These are phyloP conservation scores for Pedionomus torquatus DNA, from an alignment of 2,113 vertebrate genomes.

Conservation along the genomic window DNA sequence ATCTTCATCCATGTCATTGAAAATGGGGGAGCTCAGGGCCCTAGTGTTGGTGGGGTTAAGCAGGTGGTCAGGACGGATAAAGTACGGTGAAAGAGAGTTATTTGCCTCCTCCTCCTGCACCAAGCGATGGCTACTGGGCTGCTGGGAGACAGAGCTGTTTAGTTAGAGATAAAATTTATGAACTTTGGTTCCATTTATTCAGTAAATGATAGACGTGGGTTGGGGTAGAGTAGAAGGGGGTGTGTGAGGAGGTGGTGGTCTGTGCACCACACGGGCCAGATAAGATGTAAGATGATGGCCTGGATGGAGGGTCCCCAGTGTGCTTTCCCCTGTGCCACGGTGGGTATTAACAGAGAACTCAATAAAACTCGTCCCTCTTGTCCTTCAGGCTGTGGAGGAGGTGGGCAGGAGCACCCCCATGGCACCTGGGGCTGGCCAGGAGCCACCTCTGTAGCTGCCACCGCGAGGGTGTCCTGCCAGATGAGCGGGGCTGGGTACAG, in stretches of 20 bases:
- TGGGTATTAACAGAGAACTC: fast-evolving
- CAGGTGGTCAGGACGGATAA: background rate
- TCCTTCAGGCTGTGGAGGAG: background rate
- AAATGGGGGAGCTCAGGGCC: background rate
- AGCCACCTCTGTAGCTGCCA: fast-evolving
- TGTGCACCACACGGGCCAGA: background rate
- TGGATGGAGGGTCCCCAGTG: background rate
- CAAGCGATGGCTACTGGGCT: fast-evolving
- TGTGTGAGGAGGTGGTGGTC: too few species aligned
- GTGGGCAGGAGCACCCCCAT: fast-evolving
- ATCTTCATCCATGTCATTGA: background rate
- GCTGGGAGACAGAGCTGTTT: background rate
- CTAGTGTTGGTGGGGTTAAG: background rate
- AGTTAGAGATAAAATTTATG: background rate
- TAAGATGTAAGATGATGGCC: fast-evolving
- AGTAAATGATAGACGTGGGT: background rate
- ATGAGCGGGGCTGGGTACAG: fast-evolving
- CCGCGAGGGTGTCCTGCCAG: fast-evolving
- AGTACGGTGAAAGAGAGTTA: background rate
- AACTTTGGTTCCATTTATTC: background rate
- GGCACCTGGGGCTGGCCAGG: background rate
- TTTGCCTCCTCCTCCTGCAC: background rate
- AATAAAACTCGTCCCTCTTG: background rate
- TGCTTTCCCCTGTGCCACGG: fast-evolving
- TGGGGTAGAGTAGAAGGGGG: too few species aligned